These are phyloP conservation scores for Trypoxylus dichotomus DNA, from an alignment of 1,140 invertebrate genomes.

Conservation along the genomic window DNA sequence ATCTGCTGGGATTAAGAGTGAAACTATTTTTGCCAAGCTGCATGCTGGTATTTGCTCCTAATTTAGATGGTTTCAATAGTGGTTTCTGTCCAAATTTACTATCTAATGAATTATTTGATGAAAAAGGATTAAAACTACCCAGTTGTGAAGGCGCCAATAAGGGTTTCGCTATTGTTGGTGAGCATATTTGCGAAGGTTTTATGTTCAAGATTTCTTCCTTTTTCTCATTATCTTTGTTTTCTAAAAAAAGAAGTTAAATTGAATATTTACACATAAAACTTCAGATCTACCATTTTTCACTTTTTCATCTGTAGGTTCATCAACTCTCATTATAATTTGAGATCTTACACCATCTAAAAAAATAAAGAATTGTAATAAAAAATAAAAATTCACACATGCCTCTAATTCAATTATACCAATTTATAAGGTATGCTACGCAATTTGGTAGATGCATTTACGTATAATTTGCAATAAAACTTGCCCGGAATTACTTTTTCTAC, in stretches of 20 bases:
- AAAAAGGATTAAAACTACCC: conserved; percentile 25
- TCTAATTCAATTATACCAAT: background rate
- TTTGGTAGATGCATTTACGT: background rate
- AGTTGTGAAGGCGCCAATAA: conserved; percentile 45
- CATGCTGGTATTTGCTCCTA: conserved; percentile 20
- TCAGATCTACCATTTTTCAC: conserved; percentile 39
- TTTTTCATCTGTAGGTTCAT: conserved; percentile 42
- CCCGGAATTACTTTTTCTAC: background rate
- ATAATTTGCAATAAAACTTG: background rate
- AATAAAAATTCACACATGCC: background rate
- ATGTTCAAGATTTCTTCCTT: conserved; percentile 29
- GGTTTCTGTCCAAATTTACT: conserved; percentile 26
- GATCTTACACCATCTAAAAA: conserved; percentile 36
- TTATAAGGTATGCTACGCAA: background rate
- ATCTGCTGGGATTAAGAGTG: conserved; percentile 45
- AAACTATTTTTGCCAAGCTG: conserved; percentile 33
- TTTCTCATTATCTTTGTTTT: conserved; percentile 41
- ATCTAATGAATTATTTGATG: conserved; percentile 24
- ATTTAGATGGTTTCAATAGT: conserved; percentile 37
- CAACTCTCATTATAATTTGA: conserved; percentile 47
- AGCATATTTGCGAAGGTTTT: conserved; percentile 27
- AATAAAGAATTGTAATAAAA: background rate
- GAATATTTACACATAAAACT: background rate
- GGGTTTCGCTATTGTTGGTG: conserved; percentile 37
- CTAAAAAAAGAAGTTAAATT: conserved; percentile 34